Conservation (phyloP, 2,797 vertebrate species). For the Trematomus bernacchii region DNA sequence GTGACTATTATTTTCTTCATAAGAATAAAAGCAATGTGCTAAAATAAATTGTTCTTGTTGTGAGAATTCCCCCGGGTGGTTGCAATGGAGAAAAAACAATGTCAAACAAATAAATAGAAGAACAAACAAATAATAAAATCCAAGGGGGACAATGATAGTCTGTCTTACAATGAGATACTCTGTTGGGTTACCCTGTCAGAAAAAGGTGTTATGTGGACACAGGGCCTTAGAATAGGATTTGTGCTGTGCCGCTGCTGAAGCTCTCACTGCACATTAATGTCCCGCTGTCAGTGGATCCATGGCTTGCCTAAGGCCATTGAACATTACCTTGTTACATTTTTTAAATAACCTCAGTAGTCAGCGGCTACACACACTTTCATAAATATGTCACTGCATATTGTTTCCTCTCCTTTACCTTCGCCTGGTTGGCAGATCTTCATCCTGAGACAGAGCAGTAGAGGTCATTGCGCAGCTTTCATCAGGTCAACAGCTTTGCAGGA, state of each 20-base stretch:
- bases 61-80: too few species aligned
- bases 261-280: constrained; percentile 8
- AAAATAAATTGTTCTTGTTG: too few species aligned
- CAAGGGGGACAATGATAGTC: too few species aligned
- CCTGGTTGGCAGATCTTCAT: neutral
- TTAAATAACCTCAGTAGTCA: neutral
- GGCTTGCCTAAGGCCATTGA: constrained; percentile 3
- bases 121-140: too few species aligned
- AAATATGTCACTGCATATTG: neutral
- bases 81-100: too few species aligned
- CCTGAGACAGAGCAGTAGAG: neutral
- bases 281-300: constrained; percentile 1
- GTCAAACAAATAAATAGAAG: too few species aligned
- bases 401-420: neutral
- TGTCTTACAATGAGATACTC: too few species aligned
- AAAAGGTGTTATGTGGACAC: too few species aligned
- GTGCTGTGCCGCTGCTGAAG: neutral
- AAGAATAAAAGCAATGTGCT: too few species aligned
- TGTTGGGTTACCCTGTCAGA: too few species aligned
- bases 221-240: neutral
- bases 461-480: neutral
- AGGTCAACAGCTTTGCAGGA: neutral
- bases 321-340: constrained; percentile 3
- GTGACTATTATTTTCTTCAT: too few species aligned
- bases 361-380: neutral